phyloP scores from a whole-genome alignment of 2,797 vertebrate species.

The Lepus townsendii region DNA sequence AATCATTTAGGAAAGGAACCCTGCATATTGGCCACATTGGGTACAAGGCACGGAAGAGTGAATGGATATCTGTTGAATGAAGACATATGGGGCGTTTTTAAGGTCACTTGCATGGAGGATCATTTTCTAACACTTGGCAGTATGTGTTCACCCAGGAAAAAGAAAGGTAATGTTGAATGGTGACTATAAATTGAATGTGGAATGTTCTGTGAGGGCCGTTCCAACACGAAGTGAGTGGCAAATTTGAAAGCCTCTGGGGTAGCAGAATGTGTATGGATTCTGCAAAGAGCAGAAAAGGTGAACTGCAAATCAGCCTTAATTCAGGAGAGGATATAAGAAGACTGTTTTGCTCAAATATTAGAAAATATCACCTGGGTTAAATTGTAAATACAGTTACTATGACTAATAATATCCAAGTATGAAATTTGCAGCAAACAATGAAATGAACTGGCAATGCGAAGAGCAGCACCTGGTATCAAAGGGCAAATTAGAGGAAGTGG shows the following conservation, averaged over 20 bases:
- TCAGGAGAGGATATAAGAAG: background rate
- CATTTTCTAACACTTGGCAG: slow-evolving; percentile 53
- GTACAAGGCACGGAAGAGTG: background rate
- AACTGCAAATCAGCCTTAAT: background rate
- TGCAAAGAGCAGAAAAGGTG: background rate
- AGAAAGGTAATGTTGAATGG: slow-evolving; percentile 1
- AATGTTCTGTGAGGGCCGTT: background rate
- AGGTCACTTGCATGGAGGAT: slow-evolving; percentile 44
- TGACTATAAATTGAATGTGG: background rate
- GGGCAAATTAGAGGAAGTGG: background rate
- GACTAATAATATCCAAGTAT: background rate
- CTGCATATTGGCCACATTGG: background rate
- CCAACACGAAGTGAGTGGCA: background rate
- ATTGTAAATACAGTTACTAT: background rate
- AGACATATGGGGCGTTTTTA: slow-evolving; percentile 46
- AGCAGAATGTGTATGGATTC: background rate
- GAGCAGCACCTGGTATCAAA: background rate
- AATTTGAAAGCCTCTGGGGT: slow-evolving; percentile 20
- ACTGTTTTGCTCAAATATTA: background rate
- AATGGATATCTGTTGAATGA: slow-evolving; percentile 34
- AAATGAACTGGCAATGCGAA: background rate
- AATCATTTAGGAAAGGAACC: slow-evolving; percentile 37
- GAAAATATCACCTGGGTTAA: slow-evolving; percentile 30
- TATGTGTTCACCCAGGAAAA: slow-evolving; percentile 39
- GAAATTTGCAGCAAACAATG: background rate